Conservation (phyloP, 2,888 invertebrate species). For the Agrotis puta region DNA sequence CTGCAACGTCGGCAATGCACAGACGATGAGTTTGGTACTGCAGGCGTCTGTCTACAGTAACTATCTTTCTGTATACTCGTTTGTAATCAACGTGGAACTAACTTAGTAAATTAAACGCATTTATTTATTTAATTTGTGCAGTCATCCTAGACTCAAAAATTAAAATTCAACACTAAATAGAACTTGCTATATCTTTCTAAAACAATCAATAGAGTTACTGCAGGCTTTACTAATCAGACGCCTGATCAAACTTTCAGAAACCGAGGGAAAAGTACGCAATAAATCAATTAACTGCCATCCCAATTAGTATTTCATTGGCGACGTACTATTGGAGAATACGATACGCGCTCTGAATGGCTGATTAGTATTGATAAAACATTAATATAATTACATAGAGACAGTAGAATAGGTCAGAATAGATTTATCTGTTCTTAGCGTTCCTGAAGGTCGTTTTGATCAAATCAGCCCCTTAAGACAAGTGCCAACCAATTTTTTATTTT, state of each 20-base stretch:
- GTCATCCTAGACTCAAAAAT: too few relatives aligned
- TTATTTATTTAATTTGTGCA: too few relatives aligned
- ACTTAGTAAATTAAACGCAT: too few relatives aligned
- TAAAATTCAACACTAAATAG: background rate
- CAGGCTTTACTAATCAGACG: background rate
- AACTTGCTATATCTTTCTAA: background rate
- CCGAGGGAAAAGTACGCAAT: background rate
- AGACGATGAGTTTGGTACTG: too few relatives aligned
- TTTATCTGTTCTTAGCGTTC: too few relatives aligned
- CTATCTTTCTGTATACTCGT: too few relatives aligned
- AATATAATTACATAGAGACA: slow-evolving; percentile 13
- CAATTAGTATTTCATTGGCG: slow-evolving; percentile 31
- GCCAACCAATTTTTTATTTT: too few relatives aligned
- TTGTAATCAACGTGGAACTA: too few relatives aligned
- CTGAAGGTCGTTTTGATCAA: too few relatives aligned
- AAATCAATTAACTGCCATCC: slow-evolving; percentile 14
- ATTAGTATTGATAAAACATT: slow-evolving; percentile 6
- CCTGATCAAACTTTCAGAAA: background rate
- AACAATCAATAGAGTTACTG: background rate
- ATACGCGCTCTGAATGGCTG: slow-evolving; percentile 8
- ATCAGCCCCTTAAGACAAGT: too few relatives aligned
- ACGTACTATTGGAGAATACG: background rate
- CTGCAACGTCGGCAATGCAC: too few relatives aligned
- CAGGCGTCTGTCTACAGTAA: too few relatives aligned
- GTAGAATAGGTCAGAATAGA: background rate